phyloP scores from a whole-genome alignment of 2,888 invertebrate genomes.

The Eulithis prunata region DNA sequence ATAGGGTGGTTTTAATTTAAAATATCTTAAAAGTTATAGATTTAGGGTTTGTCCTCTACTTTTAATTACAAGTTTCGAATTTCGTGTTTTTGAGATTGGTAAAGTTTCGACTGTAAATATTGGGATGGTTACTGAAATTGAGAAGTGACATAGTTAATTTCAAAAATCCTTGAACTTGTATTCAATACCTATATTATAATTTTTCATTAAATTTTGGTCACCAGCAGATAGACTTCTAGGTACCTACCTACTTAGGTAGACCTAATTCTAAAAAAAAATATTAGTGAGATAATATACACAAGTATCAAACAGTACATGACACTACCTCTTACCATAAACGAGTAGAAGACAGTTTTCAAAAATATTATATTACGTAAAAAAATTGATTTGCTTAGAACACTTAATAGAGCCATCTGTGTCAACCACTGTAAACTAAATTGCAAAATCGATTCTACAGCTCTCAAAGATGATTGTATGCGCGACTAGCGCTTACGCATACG shows the following conservation, averaged over 20 bases:
- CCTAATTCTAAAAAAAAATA: too few species aligned
- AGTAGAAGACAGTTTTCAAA: too few species aligned
- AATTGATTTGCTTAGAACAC: too few species aligned
- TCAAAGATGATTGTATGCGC: slow-evolving; percentile 1
- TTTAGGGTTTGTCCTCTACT: slow-evolving; percentile 63
- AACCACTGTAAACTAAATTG: slow-evolving; percentile 3
- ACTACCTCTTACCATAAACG: too few species aligned
- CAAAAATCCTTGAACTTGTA: too few species aligned
- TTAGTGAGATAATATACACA: too few species aligned
- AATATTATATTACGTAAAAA: too few species aligned
- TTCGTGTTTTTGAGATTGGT: slow-evolving; percentile 50
- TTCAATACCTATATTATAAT: too few species aligned
- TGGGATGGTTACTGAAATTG: slow-evolving; percentile 33
- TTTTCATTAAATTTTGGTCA: too few species aligned
- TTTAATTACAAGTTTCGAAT: slow-evolving; percentile 71
- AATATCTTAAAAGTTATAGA: slow-evolving; percentile 73
- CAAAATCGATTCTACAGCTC: slow-evolving; percentile 1
- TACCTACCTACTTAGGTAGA: too few species aligned
- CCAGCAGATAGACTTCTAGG: too few species aligned
- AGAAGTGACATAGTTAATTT: slow-evolving; percentile 3
- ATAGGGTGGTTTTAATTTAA: slow-evolving; percentile 66
- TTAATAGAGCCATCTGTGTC: slow-evolving; percentile 9
- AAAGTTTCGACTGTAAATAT: slow-evolving; percentile 46
- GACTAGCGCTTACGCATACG: not conserved
- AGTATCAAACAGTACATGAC: not conserved